Evolutionary conservation across 2,888 invertebrate genomes (phyloP).

Genomic region (Helleia helle): DNA sequence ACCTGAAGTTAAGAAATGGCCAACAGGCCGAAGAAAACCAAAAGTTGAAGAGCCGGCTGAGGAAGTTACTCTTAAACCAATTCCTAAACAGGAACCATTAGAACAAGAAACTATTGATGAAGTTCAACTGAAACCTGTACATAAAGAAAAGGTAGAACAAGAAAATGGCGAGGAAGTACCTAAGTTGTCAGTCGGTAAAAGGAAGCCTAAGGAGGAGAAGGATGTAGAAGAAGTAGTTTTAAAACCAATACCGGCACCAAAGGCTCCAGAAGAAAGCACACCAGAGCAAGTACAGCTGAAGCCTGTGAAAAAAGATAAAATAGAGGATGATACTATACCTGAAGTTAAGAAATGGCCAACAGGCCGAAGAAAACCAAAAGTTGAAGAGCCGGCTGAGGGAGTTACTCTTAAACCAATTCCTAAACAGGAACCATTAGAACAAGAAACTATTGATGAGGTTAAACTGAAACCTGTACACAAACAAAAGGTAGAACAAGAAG

Average conservation of each 20-base stretch:
- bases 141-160: slow-evolving; percentile 29
- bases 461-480: slow-evolving; percentile 32
- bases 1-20: slow-evolving; percentile 41
- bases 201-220: slow-evolving; percentile 32
- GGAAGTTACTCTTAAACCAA: slow-evolving; percentile 57
- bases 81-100: slow-evolving; percentile 22
- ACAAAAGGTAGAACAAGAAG: slow-evolving; percentile 38
- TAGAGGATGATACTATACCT: slow-evolving; percentile 40
- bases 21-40: slow-evolving; percentile 36
- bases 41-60: slow-evolving; percentile 35
- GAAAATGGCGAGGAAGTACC: slow-evolving; percentile 29
- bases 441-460: slow-evolving; percentile 39
- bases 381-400: slow-evolving; percentile 21
- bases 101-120: slow-evolving; percentile 35
- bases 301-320: slow-evolving; percentile 31
- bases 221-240: slow-evolving; percentile 28
- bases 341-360: slow-evolving; percentile 45
- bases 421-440: slow-evolving; percentile 33
- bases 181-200: slow-evolving; percentile 30
- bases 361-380: slow-evolving; percentile 22
- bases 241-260: too few species aligned
- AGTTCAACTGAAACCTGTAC: slow-evolving; percentile 35
- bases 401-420: slow-evolving; percentile 36
- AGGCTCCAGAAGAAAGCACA: too few species aligned
- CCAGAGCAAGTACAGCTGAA: slow-evolving; percentile 43